Conservation (phyloP, 2,888 invertebrate genomes). For the Tachina lurida region DNA sequence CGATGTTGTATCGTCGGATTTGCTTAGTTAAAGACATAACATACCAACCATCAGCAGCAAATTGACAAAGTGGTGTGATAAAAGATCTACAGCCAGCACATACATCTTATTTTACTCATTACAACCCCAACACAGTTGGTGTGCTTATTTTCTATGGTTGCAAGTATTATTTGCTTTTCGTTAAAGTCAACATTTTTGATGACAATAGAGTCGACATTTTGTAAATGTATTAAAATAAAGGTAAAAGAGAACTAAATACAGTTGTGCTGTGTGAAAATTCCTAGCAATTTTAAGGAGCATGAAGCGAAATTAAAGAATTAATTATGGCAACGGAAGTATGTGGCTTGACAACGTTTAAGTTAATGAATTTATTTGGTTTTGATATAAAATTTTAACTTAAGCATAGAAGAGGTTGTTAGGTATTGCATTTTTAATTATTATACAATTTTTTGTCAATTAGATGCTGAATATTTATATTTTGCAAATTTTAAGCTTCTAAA, state of each 20-base stretch:
- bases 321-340: slow-evolving; percentile 45
- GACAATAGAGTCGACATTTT: slow-evolving; percentile 50
- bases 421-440: neutral
- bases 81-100: slow-evolving; percentile 28
- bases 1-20: slow-evolving; percentile 46
- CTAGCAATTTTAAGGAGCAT: slow-evolving; percentile 28
- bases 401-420: neutral
- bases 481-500: too few relatives aligned
- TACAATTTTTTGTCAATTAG: neutral
- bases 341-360: slow-evolving; percentile 43
- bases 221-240: slow-evolving; percentile 15
- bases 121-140: neutral
- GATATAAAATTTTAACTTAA: slow-evolving; percentile 5
- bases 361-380: slow-evolving; percentile 28
- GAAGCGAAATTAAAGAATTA: slow-evolving; percentile 43
- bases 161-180: slow-evolving; percentile 29
- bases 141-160: slow-evolving; percentile 8
- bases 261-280: slow-evolving; percentile 28
- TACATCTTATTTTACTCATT: neutral
- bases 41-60: slow-evolving; percentile 5
- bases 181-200: slow-evolving; percentile 46
- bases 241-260: slow-evolving; percentile 29
- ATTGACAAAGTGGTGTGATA: slow-evolving; percentile 26
- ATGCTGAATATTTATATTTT: neutral
- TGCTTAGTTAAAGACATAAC: slow-evolving; percentile 55